Conservation (phyloP, 2,797 vertebrate genomes). For the Enteromius mattozi region DNA sequence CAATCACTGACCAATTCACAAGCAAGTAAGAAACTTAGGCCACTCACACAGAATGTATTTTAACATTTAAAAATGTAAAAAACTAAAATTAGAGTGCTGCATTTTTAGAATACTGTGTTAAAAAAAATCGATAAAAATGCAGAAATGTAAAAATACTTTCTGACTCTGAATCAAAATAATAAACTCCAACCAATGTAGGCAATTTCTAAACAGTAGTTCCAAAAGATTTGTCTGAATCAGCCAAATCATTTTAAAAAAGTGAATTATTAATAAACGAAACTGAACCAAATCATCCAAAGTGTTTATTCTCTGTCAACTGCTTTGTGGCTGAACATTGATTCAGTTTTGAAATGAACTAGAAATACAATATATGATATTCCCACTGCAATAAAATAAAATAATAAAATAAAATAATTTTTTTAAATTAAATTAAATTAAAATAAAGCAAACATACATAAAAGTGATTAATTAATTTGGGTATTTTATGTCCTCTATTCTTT, state of each 20-base stretch:
- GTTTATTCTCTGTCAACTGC: background rate
- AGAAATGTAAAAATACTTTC: too few species aligned
- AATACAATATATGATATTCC: background rate
- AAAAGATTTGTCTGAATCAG: conserved; percentile 4
- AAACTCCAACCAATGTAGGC: background rate
- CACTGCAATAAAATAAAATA: background rate
- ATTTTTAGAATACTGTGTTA: background rate
- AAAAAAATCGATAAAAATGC: background rate
- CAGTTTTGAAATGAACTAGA: background rate
- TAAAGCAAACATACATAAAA: background rate
- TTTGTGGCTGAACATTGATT: background rate
- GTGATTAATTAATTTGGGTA: background rate
- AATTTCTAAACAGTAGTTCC: background rate
- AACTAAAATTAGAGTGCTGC: too few species aligned
- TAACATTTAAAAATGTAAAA: background rate
- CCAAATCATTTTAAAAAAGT: background rate
- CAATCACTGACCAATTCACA: background rate
- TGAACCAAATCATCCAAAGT: background rate
- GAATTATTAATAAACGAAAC: background rate
- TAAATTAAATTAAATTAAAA: too few species aligned
- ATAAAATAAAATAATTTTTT: background rate
- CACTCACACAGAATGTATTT: background rate
- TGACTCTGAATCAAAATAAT: background rate
- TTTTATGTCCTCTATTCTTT: conserved; percentile 4
- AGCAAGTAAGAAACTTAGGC: background rate